Evolutionary conservation across 2,888 invertebrate species (phyloP), one percentile per base, ranked within the genome.

Genomic region (Cryptops parisi): DNA sequence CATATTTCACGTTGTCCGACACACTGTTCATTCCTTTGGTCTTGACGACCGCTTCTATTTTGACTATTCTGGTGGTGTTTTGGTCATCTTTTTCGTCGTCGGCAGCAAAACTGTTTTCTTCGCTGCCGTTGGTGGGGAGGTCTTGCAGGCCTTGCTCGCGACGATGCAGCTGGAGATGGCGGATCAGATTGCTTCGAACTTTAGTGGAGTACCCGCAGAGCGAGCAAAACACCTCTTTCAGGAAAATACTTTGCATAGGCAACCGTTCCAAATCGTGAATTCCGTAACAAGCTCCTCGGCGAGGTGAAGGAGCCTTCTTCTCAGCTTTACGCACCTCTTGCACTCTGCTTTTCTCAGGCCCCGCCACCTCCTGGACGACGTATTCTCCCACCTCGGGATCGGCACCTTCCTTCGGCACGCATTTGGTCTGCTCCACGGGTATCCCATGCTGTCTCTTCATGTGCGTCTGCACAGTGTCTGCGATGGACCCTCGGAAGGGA

Each of bases 141-240:
- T 27, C 25, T 9, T 46, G 22, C 5, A 19, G 43, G 15, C 21
- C 43, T 12, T 41, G 9, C 12, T 52, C 27, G 3, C 44, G 2
- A 2, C 44, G 24, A 19, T 88, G 87, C 56, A 76, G 67, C 59
- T 77, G 77, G 55, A 88, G 67, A 63, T 84, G 83, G 0, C 82
- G 70, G 5, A 80, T 72, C 68, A 87, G 76, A 63, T 87, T 87
- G n/a, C 60, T 59, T 3, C 66, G 58, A 1, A 67, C 80, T 68
- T 82, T 81, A 0, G 80, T 81, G 21, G 71, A 73, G 61, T 80
- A 86, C 27, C 76, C 72, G 63, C 86, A 87, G 2, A 78, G 65
- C 0, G 76, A 74, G 62, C 85, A 86, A 56, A 54, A 26, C 54
- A 60, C 43, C 57, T 62, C 57, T 17, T 59, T 52, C 24, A 48